These are phyloP conservation scores for Sebastes oblongus DNA, from an alignment of 2,797 vertebrate species.

Conservation along the genomic window DNA sequence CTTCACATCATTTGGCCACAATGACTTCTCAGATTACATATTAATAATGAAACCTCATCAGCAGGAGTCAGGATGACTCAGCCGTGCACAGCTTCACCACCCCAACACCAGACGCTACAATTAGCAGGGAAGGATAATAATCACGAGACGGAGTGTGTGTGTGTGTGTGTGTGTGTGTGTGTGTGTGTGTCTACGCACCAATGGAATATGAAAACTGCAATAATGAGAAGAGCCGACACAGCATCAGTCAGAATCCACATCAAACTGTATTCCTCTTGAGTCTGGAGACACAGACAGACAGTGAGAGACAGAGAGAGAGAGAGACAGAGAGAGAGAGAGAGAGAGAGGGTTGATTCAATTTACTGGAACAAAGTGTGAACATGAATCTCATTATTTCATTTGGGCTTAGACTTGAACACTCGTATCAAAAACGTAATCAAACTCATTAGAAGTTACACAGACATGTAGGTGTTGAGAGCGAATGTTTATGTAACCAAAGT, in stretches of 20 bases:
- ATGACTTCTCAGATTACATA: neutral
- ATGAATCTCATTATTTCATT: neutral
- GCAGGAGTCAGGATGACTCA: slow-evolving; percentile 12
- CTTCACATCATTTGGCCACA: neutral
- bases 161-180: slow-evolving; percentile 21
- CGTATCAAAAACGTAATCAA: neutral
- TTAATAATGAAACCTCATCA: slow-evolving; percentile 1
- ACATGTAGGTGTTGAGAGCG: neutral
- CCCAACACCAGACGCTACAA: neutral
- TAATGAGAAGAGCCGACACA: slow-evolving; percentile 82
- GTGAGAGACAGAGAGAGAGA: no score
- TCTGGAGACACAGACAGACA: slow-evolving; percentile 74
- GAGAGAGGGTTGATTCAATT: neutral
- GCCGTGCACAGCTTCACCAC: neutral
- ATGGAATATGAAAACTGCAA: slow-evolving; percentile 85
- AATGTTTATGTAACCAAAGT: slow-evolving; percentile 1
- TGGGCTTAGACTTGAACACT: neutral
- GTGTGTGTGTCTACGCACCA: slow-evolving; percentile 81
- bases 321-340: neutral
- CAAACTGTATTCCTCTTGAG: slow-evolving; percentile 83
- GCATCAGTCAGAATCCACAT: slow-evolving; percentile 90
- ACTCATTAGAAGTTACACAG: neutral
- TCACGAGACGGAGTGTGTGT: neutral
- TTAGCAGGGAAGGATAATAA: neutral
- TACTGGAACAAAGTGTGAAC: neutral